Base-by-base conservation (phyloP, 2,113 vertebrate genomes). In the Bubo blakistoni region DNA sequence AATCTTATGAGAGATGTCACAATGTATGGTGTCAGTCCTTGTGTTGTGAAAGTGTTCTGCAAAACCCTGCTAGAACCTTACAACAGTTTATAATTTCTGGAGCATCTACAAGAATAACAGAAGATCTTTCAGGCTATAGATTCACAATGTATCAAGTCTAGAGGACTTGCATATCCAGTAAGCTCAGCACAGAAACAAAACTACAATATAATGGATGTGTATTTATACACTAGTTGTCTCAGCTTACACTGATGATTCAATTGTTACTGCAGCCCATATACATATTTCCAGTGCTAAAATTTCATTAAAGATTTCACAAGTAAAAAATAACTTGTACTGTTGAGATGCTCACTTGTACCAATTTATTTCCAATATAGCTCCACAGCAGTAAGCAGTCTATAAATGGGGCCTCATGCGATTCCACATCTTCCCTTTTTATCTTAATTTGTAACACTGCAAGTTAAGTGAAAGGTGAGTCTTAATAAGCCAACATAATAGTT, bases 21-120 rank as follows among this genome's bases (percentile, higher is more conserved):
- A 92, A 95, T 85, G 95, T 89, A 96, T 87, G 92, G 94, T 47
- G 94, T 88, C 77, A 87, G 89, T 38, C 69, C 88, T 30, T 30
- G 77, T 91, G 86, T 67, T 92, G 86, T 91, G 88, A 86, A 90
- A 94, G 44, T 61, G 36, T 87, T 91, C 88, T 66, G 78, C 51
- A 95, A 95, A 97, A 96, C 91, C 91, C 86, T 90, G 95, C 84
- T 95, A 95, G 95, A 97, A 82, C 92, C 88, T 89, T 90, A 66
- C 92, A 96, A 95, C 91, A 96, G 84, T 90, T 97, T 95, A 71
- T 90, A 62, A 66, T 44, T 85, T 74, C 51, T 92, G 70, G 54
- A 95, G 83, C 42, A 85, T 40, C 88, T 73, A 73, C 0, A 26
- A 87, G 49, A 32, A 70, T 62, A 94, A 94, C 88, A 88, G 82